Evolutionary conservation across 2,888 invertebrate species (phyloP).

Genomic region (Napeogenes sylphis): DNA sequence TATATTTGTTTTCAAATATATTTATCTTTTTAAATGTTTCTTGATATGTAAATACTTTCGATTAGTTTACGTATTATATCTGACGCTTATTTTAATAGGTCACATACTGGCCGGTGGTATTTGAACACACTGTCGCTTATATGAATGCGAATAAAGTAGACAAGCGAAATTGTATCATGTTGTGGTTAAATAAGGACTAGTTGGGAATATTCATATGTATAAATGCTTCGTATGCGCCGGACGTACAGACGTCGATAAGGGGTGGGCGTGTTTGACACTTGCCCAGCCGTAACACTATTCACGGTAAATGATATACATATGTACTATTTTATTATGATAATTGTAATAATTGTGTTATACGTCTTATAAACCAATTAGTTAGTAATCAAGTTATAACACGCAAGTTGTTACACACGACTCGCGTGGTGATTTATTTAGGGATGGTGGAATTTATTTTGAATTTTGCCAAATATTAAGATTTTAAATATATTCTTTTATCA

Average conservation of each 20-base stretch:
- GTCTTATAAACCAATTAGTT: not conserved
- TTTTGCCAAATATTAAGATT: too few species aligned
- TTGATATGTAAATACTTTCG: too few species aligned
- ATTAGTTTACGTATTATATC: conserved; percentile 30
- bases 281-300: conserved; percentile 28
- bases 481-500: too few species aligned
- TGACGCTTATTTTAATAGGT: conserved; percentile 52
- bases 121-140: conserved; percentile 21
- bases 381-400: too few species aligned
- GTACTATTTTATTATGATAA: conserved; percentile 23
- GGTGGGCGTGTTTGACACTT: conserved; percentile 42
- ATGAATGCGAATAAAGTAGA: conserved; percentile 12
- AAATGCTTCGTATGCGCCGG: conserved; percentile 11
- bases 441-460: too few species aligned
- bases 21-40: conserved; percentile 12
- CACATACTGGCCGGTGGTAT: conserved; percentile 46
- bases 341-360: not conserved
- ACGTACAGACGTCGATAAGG: conserved; percentile 50
- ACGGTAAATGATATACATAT: conserved; percentile 21
- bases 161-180: conserved; percentile 16
- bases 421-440: too few species aligned
- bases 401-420: too few species aligned
- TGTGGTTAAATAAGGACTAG: not conserved
- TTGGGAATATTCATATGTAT: conserved; percentile 5
- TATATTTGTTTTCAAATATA: conserved; percentile 13